phyloP scores from a whole-genome alignment of 2,888 invertebrate genomes.

The Drosophila atripex region DNA sequence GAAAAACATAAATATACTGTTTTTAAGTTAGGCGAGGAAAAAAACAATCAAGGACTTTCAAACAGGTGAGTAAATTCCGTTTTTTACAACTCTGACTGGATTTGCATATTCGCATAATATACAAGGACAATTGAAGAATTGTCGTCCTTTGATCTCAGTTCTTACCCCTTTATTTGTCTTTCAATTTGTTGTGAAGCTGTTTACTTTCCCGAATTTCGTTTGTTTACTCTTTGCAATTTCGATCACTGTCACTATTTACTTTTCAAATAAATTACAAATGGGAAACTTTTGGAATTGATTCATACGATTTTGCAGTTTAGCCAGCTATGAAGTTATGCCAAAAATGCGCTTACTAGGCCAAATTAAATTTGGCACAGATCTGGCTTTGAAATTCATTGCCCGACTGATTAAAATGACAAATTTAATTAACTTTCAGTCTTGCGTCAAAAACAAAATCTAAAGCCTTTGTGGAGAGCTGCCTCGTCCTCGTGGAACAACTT shows the following conservation, averaged over 20 bases:
- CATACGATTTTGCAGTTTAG: background rate
- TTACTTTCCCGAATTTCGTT: conserved; percentile 1
- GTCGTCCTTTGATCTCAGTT: background rate
- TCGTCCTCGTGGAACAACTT: background rate
- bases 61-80: conserved; percentile 11
- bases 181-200: background rate
- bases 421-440: background rate
- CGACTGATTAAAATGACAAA: background rate
- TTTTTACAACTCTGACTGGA: background rate
- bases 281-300: background rate
- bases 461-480: background rate
- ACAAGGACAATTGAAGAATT: background rate
- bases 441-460: background rate
- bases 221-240: background rate
- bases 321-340: background rate
- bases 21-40: background rate
- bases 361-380: background rate
- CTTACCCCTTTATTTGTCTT: background rate
- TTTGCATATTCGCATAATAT: background rate
- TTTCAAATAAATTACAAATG: background rate
- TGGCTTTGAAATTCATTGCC: background rate
- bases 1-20: conserved; percentile 7
- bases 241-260: background rate
- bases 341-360: background rate
- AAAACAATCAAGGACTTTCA: conserved; percentile 2